Percentiles rank a stretch among this genome's conserved stretches.
phyloP scores from a whole-genome alignment of 1,140 invertebrate genomes.

The Spodoptera litura region DNA sequence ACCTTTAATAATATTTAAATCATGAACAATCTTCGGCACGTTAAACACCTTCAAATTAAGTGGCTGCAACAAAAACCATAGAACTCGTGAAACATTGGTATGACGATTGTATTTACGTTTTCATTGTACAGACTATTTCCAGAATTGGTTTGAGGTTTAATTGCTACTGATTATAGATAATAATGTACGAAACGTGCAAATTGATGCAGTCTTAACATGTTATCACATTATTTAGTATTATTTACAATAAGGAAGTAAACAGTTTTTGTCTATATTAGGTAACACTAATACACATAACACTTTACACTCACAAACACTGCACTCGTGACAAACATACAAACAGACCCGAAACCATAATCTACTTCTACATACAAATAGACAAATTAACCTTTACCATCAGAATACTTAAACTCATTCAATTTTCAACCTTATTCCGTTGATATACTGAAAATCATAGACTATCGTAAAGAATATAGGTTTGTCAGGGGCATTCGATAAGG shows the following conservation, averaged over 20 bases:
- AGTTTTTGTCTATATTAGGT: slow-evolving; percentile 52
- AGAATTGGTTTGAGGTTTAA: too few species aligned
- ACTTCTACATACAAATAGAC: slow-evolving; percentile 50
- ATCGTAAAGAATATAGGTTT: slow-evolving; percentile 18
- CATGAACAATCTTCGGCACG: too few species aligned
- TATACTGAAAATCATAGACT: not conserved
- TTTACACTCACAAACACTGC: slow-evolving; percentile 37
- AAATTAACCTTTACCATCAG: slow-evolving; percentile 49
- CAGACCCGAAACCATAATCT: slow-evolving; percentile 46
- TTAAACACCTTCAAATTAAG: too few species aligned
- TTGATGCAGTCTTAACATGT: too few species aligned
- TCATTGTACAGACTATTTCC: too few species aligned
- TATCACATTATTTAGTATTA: too few species aligned
- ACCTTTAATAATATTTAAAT: too few species aligned
- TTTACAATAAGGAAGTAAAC: slow-evolving; percentile 30
- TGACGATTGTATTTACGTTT: too few species aligned
- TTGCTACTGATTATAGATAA: too few species aligned
- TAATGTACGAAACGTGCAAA: too few species aligned
- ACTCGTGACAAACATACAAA: slow-evolving; percentile 55
- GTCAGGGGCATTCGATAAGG: slow-evolving; percentile 43
- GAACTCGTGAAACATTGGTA: too few species aligned
- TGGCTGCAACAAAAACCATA: too few species aligned
- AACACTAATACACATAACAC: slow-evolving; percentile 53
- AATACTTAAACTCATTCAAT: not conserved
- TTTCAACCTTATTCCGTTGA: slow-evolving; percentile 37